Percentiles rank a stretch among this genome's conserved stretches.
Conservation (phyloP, 2,113 vertebrate species). For the Motacilla alba region DNA sequence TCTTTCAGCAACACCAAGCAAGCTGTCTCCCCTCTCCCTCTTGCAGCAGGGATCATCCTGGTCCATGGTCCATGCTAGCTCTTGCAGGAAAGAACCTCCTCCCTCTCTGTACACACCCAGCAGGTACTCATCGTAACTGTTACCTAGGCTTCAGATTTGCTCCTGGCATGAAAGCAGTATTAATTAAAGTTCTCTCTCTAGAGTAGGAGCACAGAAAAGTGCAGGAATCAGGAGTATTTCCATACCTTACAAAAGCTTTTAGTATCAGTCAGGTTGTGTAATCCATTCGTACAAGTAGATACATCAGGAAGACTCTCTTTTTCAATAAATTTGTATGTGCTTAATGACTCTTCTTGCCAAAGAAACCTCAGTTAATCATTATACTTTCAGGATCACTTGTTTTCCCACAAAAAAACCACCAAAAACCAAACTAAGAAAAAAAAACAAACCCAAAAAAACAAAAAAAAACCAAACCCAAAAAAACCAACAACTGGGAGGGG, state of each 20-base stretch:
- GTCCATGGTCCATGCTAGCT: neutral
- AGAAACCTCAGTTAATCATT: neutral
- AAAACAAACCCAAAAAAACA: too few species aligned
- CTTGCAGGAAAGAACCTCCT: neutral
- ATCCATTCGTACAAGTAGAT: neutral
- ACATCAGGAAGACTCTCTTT: neutral
- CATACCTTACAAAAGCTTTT: neutral
- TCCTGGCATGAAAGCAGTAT: neutral
- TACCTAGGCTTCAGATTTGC: neutral
- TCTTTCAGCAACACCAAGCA: neutral
- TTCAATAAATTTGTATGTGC: neutral
- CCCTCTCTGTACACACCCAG: neutral
- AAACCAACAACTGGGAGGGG: neutral
- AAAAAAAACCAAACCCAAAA: too few species aligned
- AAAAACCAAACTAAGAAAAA: too few species aligned
- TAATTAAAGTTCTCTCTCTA: neutral
- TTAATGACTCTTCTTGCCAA: neutral
- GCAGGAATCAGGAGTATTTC: neutral
- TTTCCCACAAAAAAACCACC: too few species aligned
- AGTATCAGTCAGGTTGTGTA: neutral
- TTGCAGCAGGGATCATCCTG: neutral
- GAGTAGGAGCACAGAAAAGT: neutral
- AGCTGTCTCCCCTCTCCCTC: neutral
- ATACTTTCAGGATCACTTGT: neutral
- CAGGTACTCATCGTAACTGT: neutral